Evolutionary conservation across 2,888 invertebrate genomes (phyloP).

Genomic region (Amorpha juglandis): DNA sequence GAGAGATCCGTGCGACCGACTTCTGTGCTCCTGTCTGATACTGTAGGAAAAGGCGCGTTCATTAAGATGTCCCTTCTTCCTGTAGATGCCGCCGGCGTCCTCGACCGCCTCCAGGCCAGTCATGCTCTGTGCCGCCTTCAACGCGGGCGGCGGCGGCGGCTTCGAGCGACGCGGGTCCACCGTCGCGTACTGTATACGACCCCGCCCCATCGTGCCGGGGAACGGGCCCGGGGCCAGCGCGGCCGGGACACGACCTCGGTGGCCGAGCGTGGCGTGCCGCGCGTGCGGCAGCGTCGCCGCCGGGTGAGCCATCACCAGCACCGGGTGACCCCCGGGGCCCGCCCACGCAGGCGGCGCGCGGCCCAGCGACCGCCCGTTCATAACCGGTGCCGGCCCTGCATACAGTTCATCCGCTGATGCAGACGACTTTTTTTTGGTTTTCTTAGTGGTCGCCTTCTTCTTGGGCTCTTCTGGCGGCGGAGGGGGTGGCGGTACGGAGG

Average conservation of each 20-base stretch:
- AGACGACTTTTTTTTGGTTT: constrained; percentile 83
- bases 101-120: constrained; percentile 87
- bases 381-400: constrained; percentile 76
- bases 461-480: constrained; percentile 88
- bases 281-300: constrained; percentile 76
- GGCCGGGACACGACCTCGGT: constrained; percentile 85
- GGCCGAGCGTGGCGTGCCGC: constrained; percentile 79
- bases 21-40: constrained; percentile 96
- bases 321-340: constrained; percentile 75
- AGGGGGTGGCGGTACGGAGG: constrained; percentile 93
- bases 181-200: constrained; percentile 84
- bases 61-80: constrained; percentile 95
- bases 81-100: constrained; percentile 89
- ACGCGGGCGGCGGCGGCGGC: constrained; percentile 85
- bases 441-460: constrained; percentile 82
- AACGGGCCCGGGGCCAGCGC: constrained; percentile 79
- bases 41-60: constrained; percentile 97
- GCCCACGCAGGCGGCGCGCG: constrained; percentile 78
- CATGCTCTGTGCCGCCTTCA: constrained; percentile 87
- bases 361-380: constrained; percentile 74
- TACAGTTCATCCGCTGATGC: constrained; percentile 85
- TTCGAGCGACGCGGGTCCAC: constrained; percentile 86
- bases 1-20: constrained; percentile 95
- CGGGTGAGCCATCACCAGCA: constrained; percentile 79
- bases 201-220: constrained; percentile 67